Base-by-base conservation (phyloP, 2,888 invertebrate genomes). In the Deilephila elpenor region DNA sequence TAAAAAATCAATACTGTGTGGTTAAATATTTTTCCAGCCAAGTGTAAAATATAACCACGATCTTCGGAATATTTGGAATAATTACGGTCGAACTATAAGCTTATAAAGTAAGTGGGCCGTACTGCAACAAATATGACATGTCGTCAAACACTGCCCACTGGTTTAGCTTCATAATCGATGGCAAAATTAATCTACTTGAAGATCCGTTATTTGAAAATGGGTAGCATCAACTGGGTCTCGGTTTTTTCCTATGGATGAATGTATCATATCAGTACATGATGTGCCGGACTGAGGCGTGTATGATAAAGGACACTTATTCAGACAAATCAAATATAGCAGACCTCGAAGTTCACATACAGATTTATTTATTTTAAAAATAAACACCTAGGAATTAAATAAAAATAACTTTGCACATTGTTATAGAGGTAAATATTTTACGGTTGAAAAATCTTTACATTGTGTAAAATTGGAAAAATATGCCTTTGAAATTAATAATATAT, bases 161-260 rank as follows among this genome's bases (percentile, higher is more conserved):
- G 78, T 83, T 83, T 79, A 86, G 81, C 78, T 79, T 81, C 75
- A 82, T 79, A 84, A 88, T 85, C 82, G 86, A 85, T 86, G 86
- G 79, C 88, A 84, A 84, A 86, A 86, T 86, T 81, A 85, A 86
- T 86, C 85, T 86, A 81, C 74, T 77, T 77, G 81, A 81, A 87
- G 82, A 84, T 84, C 89, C 89, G 88, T 88, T 91, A 90, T 82
- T 81, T 82, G 79, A 82, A 84, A 83, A 82, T 82, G 82, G 78
- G 80, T 75, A 79, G 79, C 80, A 79, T 78, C 78, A 78, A 84
- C 78, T 81, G 77, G 82, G 80, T 84, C 84, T 86, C 79, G 87
- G 85, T 86, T 87, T 88, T 89, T 89, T 89, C 89, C 88, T 86
- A 81, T 77, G 79, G 80, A 77, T 77, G 74, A 77, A 80, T 83